Conservation (phyloP, 2,113 vertebrate species). For the Noctilio leporinus region DNA sequence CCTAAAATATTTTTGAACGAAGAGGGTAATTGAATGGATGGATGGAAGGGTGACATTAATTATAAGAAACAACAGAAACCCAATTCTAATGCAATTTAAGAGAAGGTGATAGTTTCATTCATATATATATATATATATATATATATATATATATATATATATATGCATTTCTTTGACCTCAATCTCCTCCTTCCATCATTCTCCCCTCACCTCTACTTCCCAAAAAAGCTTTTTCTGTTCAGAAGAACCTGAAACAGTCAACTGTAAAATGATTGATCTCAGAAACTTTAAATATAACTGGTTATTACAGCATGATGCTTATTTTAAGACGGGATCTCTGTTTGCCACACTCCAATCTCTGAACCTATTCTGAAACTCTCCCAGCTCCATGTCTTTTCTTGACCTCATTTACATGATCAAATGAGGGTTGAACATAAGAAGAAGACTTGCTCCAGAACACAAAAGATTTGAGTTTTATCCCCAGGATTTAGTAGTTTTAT, state of each 20-base stretch:
- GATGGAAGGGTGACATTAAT: neutral
- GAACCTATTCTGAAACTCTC: neutral
- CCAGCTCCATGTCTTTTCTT: neutral
- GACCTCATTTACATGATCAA: neutral
- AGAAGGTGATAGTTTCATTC: neutral
- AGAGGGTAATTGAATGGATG: neutral
- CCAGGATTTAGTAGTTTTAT: neutral
- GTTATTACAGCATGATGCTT: neutral
- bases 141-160: neutral
- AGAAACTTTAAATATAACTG: neutral
- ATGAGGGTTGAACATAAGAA: neutral
- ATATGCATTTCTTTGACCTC: neutral
- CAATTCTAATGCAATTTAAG: neutral
- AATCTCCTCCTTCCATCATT: neutral
- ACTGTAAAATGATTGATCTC: neutral
- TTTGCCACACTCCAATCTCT: neutral
- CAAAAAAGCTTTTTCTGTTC: neutral
- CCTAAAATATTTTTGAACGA: constrained; percentile 11
- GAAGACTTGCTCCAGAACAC: neutral
- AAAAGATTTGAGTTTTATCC: neutral
- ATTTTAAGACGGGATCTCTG: neutral
- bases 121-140: neutral
- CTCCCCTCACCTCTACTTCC: neutral
- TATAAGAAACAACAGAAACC: neutral
- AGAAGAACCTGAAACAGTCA: neutral